Percentiles rank a stretch among this genome's conserved stretches.
Evolutionary conservation across 1,140 invertebrate genomes (phyloP).

Genomic region (Drosophila orosa): DNA sequence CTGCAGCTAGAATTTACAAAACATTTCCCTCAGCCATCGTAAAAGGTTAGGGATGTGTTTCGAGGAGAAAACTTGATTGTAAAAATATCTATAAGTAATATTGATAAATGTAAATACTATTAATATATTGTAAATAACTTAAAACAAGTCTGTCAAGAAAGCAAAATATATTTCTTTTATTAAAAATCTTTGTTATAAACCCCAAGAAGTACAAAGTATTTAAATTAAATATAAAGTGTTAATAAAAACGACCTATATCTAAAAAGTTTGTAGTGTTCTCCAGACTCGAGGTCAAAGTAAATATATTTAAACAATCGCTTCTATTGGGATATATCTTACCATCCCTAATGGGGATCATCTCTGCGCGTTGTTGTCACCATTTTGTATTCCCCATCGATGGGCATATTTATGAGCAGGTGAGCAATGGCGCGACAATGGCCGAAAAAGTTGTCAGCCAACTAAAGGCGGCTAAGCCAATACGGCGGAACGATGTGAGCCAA

Average conservation of each 20-base stretch:
- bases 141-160: background rate
- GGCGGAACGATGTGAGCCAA: constrained; percentile 28
- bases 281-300: too few species aligned
- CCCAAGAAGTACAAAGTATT: background rate
- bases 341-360: background rate
- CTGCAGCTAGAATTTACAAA: constrained; percentile 43
- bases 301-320: background rate
- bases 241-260: too few species aligned
- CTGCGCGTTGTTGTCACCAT: constrained; percentile 25
- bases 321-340: background rate
- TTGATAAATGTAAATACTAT: too few species aligned
- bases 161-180: background rate
- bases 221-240: too few species aligned
- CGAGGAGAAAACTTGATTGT: background rate
- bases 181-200: background rate
- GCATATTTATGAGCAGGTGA: constrained; percentile 54
- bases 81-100: background rate
- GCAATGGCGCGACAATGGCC: constrained; percentile 61
- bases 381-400: constrained; percentile 33
- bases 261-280: too few species aligned
- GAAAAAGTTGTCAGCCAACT: constrained; percentile 21
- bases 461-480: constrained; percentile 26
- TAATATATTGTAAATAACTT: too few species aligned
- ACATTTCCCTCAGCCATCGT: background rate
- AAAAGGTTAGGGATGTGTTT: background rate